Evolutionary conservation across 2,888 invertebrate species (phyloP).

Genomic region (Latrodectus elegans): DNA sequence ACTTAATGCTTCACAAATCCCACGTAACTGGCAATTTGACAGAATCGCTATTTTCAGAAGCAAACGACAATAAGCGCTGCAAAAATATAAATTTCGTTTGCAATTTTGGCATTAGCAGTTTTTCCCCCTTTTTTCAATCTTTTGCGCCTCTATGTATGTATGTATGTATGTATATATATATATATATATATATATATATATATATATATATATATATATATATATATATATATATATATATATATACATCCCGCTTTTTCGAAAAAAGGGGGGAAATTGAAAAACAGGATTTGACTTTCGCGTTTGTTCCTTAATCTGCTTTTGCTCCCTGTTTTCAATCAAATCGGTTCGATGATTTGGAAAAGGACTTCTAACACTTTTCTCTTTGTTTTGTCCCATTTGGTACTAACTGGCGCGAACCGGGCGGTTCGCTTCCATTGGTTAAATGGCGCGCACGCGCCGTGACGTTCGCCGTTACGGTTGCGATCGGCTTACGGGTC

Average conservation of each 20-base stretch:
- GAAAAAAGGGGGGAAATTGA: constrained; percentile 13
- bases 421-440: constrained; percentile 61
- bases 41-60: constrained; percentile 57
- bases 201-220: constrained; percentile 19
- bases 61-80: constrained; percentile 49
- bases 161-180: too few relatives aligned
- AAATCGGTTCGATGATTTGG: constrained; percentile 67
- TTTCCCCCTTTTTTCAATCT: constrained; percentile 7
- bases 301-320: constrained; percentile 63
- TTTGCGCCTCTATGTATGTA: too few relatives aligned
- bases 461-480: constrained; percentile 67
- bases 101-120: constrained; percentile 44
- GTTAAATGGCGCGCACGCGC: constrained; percentile 69
- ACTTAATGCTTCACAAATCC: constrained; percentile 63
- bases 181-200: constrained; percentile 12
- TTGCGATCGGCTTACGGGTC: constrained; percentile 66
- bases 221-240: constrained; percentile 21
- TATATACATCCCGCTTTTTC: constrained; percentile 21
- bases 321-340: constrained; percentile 64
- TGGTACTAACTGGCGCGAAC: constrained; percentile 68
- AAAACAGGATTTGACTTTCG: constrained; percentile 64
- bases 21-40: constrained; percentile 61
- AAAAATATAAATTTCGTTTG: constrained; percentile 21
- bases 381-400: constrained; percentile 67
- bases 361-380: constrained; percentile 64